Percentiles rank a stretch among this genome's conserved stretches.
Conservation (phyloP, 2,888 invertebrate genomes). For the Ormyrus thymus region DNA sequence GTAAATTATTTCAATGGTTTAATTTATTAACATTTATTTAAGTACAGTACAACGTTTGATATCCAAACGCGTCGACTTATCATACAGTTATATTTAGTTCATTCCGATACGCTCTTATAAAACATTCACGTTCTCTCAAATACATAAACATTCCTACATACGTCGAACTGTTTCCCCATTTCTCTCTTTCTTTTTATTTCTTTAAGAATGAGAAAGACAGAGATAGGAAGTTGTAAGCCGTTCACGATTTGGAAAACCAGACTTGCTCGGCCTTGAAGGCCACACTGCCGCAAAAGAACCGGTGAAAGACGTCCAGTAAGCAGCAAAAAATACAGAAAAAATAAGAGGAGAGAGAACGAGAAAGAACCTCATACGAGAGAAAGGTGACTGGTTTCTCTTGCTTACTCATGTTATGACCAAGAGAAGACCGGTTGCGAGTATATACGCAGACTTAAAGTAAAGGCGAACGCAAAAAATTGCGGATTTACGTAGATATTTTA, state of each 20-base stretch:
- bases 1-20: too few relatives aligned
- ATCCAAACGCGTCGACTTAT: too few relatives aligned
- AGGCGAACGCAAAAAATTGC: constrained; percentile 5
- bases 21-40: too few relatives aligned
- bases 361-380: constrained; percentile 19
- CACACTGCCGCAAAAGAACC: constrained; percentile 19
- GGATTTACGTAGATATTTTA: not conserved
- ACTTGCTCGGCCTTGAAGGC: constrained; percentile 69
- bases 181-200: constrained; percentile 2
- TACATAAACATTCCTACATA: not conserved
- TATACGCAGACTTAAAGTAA: too few relatives aligned
- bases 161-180: constrained; percentile 2
- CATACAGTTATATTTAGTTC: too few relatives aligned
- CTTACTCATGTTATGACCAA: constrained; percentile 39
- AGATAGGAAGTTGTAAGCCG: constrained; percentile 68
- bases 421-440: constrained; percentile 41
- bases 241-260: constrained; percentile 70
- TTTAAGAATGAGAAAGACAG: constrained; percentile 61
- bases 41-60: too few relatives aligned
- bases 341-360: not conserved
- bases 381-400: constrained; percentile 47
- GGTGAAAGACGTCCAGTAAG: constrained; percentile 39
- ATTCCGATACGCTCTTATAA: not conserved
- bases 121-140: not conserved
- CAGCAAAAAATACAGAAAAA: not conserved